Evolutionary conservation across 2,113 vertebrate genomes (phyloP), one percentile per base, ranked within the genome.

Genomic region (Mus spicilegus): DNA sequence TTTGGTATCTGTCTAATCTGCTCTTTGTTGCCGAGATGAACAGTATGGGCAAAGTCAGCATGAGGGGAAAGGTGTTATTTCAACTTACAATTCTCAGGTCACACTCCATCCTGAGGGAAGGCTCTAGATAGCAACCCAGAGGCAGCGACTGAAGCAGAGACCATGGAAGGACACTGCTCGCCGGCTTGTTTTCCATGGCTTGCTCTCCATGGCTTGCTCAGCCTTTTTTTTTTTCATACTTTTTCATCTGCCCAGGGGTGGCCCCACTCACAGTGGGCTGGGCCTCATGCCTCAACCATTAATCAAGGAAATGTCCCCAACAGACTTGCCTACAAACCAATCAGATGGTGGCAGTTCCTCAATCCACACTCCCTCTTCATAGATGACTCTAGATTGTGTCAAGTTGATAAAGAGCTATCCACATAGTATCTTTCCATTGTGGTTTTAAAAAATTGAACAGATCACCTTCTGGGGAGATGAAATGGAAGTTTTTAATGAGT

Each of bases 401-500:
- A 65, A 65, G 58, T 65, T 85, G 81, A 65, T 39, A 46, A 17
- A 42, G 65, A 46, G 39, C 58, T 84, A 42, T 46, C 58, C n/a
- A 65, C 1, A 5, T 7, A 42, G 14, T 19, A 46, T 0, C 10
- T 89, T 91, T 72, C 78, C 82, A 90, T 51, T 84, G 72, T 33
- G 28, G 30, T 65, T 65, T 87, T 76, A 96, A 80, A 97, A 95
- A 63, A 26, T 12, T 26, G 13, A 82, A 39, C 63, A 84, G 70
- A 95, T 95, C 67, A 89, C 94, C 89, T 95, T 61, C 58, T 30
- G 78, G 76, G 91, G 89, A 95, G 96, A 88, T 89, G 10, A 84
- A 97, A 91, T 49, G 94, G 95, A 80, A 81, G 72, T 49, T 97
- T 96, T 97, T 97, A 97, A 70, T 96, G 94, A 96, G 87, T 39